Base-by-base conservation (phyloP, 2,797 vertebrate genomes). In the Sebastes wilsoni region DNA sequence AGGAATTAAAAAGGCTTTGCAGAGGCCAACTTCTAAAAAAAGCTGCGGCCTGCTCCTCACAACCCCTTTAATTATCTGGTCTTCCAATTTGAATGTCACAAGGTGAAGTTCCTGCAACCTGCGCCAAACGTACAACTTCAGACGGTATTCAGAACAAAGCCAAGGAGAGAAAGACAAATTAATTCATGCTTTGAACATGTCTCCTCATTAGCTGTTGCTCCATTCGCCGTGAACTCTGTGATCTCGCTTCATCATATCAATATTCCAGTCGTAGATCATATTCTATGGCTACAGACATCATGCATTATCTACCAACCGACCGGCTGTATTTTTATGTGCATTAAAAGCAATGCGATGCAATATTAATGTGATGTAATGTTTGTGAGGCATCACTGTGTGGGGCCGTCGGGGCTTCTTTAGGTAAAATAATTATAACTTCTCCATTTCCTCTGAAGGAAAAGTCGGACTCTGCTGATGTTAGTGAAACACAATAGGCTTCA, bases 361-460 rank as follows among this genome's bases (percentile, higher is more conserved):
- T 86, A 85, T 88, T 89, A 66, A 91, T 88, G 70, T 20, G 38
- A 49, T 72, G 64, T 76, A 77, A 87, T 88, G 74, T 70, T 74
- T 87, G 75, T 38, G 28, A 75, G 27, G 60, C 56, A 84, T 36
- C 42, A 2, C n/a, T 46, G 32, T 32, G 20, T 38, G 42, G 8
- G 71, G 62, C 20, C 5, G 36, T 34, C 25, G 6, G 20, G 11
- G 13, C 23, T 77, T 67, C 25, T 81, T 69, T n/a, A 27, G 9
- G 16, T 49, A 32, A 49, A 72, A 62, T 68, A 60, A 80, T 68
- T n/a, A 56, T 8, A 66, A 72, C 62, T 61, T 70, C 9, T 74
- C 27, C 11, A 65, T 72, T 79, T 83, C 14, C 18, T 72, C 66
- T 56, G 60, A 61, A 38, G 62, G 38, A 72, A 20, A 74, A 74